Conservation (phyloP, 2,797 vertebrate species). For the Myripristis murdjan region DNA sequence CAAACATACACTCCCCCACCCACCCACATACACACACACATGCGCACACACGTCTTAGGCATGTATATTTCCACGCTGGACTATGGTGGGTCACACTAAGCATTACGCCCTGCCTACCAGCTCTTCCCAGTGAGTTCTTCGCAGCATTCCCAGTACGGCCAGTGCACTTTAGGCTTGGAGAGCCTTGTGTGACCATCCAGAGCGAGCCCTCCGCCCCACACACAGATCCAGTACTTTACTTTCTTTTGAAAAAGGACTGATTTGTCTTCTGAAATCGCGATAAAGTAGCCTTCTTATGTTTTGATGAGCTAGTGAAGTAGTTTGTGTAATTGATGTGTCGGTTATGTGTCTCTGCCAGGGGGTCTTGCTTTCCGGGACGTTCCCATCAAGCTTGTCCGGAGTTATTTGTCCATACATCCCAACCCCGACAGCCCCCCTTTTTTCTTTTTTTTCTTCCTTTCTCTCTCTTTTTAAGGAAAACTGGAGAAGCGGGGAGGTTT, state of each 20-base stretch:
- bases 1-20: conserved; percentile 5
- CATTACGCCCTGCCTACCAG: neutral
- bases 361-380: conserved; percentile 66
- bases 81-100: conserved; percentile 32
- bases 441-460: too few species aligned
- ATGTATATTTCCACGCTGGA: conserved; percentile 8
- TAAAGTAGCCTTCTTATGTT: conserved; percentile 44
- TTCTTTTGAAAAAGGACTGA: conserved; percentile 21
- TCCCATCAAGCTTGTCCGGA: conserved; percentile 59
- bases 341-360: conserved; percentile 67
- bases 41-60: conserved; percentile 3
- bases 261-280: conserved; percentile 39
- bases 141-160: conserved; percentile 51
- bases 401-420: conserved; percentile 19
- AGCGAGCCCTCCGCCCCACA: conserved; percentile 12
- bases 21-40: neutral
- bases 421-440: neutral
- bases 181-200: conserved; percentile 32
- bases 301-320: conserved; percentile 22
- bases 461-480: neutral
- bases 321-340: conserved; percentile 57
- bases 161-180: conserved; percentile 61
- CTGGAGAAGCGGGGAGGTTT: conserved; percentile 1
- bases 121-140: conserved; percentile 26
- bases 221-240: conserved; percentile 22